Percentiles rank a stretch among this genome's conserved stretches.
These are phyloP conservation scores for Chironomus riparius DNA, from an alignment of 2,888 invertebrate genomes.

Conservation along the genomic window DNA sequence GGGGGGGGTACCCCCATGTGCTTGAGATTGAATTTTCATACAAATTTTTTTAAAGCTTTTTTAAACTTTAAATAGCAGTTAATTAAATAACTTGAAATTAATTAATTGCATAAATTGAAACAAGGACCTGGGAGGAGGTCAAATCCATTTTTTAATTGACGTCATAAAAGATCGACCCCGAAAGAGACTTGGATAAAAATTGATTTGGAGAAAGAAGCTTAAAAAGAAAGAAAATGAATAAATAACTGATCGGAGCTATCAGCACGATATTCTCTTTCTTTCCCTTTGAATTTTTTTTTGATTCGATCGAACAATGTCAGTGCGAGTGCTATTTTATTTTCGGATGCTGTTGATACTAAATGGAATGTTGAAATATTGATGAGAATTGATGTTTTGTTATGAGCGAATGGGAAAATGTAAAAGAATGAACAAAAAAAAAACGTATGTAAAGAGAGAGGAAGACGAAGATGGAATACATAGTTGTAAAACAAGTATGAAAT, in stretches of 20 bases:
- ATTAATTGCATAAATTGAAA: no score
- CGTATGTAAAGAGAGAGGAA: neutral
- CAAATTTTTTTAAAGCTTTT: no score
- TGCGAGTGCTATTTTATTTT: constrained; percentile 1
- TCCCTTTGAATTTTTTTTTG: neutral
- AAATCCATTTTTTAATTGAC: no score
- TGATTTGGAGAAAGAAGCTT: neutral
- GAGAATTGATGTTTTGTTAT: neutral
- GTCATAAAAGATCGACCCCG: no score
- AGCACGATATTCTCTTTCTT: neutral
- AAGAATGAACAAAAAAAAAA: neutral
- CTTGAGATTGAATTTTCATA: no score
- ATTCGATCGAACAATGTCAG: neutral
- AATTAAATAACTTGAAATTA: no score
- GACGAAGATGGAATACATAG: neutral
- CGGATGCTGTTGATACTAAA: neutral
- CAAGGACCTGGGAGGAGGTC: no score
- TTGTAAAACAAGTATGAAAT: no score
- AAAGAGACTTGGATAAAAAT: no score
- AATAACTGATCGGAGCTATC: neutral
- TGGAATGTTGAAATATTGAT: constrained; percentile 8
- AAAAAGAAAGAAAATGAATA: neutral
- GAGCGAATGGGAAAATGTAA: neutral
- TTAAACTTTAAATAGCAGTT: no score
- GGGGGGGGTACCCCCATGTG: no score